Base-by-base conservation (phyloP, 30 jellyfish, hydroid and myxozoan species). In the Kudoa iwatai region DNA sequence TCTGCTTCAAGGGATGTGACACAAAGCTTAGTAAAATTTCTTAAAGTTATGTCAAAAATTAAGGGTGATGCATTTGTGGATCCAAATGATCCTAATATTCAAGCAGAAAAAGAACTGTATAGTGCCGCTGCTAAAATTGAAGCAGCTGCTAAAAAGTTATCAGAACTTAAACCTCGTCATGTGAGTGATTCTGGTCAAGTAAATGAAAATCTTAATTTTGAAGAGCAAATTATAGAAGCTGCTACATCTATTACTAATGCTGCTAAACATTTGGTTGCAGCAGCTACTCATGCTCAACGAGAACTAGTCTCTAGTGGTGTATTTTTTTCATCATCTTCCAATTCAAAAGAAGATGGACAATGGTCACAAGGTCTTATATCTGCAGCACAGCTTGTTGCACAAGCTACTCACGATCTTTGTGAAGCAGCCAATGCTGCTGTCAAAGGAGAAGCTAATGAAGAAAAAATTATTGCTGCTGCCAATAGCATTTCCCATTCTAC, bases 351-450 rank as follows among this genome's bases (percentile, higher is more conserved):
- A 15, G 88, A 63, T 33, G 94, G 94, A 2, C 94, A 74, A 42
- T 79, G 98, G 98, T 79, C 98, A 14, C 98, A 79, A 46, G 89
- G 98, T 9, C 58, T 79, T 19, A 77, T 79, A 10, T 64, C 98
- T 1, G 98, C 98, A 43, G 98, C 98, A 9, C 55, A 85, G 9
- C 50, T 79, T 59, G 98, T 79, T 4, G 98, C 98, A 20, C 88
- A 87, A 2, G 88, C 88, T 2, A 79, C 98, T 0, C 88, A 87
- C 35, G 52, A 83, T 42, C 82, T 79, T 51, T 79, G 98, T 55
- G 98, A 79, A 35, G 98, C 88, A 50, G 98, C 98, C 30, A 79
- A 79, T 54, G 88, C 88, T n/a, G 98, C 88, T 11, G 89, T 79
- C 19, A 85, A 79, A 43, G 98, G 98, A 1, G 54, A 79, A 30